Percentiles rank a stretch among this genome's conserved stretches.
Conservation (phyloP, 2,888 invertebrate species). For the Xestia ashworthii region DNA sequence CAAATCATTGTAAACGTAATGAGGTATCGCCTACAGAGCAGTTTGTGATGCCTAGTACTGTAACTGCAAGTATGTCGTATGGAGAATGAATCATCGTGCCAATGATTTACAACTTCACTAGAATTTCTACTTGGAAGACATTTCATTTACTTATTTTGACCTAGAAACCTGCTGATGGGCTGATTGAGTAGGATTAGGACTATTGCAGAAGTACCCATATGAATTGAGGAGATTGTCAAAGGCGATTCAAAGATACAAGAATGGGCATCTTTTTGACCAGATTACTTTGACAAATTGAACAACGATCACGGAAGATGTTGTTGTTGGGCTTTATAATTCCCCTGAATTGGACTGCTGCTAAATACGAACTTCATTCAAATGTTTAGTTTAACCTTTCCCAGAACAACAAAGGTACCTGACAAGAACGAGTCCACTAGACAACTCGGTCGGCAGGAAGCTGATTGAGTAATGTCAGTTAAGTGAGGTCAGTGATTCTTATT, state of each 20-base stretch:
- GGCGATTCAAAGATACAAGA: background rate
- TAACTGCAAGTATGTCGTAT: conserved; percentile 33
- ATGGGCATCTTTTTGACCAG: background rate
- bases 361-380: background rate
- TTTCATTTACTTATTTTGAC: conserved; percentile 55
- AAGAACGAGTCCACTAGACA: conserved; percentile 53
- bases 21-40: conserved; percentile 51
- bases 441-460: conserved; percentile 71
- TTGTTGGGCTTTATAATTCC: no score
- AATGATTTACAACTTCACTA: conserved; percentile 51
- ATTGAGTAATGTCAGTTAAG: conserved; percentile 80
- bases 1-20: conserved; percentile 64
- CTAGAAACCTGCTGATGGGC: conserved; percentile 27
- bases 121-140: conserved; percentile 55
- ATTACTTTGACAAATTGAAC: background rate
- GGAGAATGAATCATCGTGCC: conserved; percentile 50
- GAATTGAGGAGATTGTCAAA: background rate
- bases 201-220: background rate
- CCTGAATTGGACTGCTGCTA: no score
- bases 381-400: conserved; percentile 13
- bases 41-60: conserved; percentile 41
- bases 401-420: conserved; percentile 28
- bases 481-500: conserved; percentile 83
- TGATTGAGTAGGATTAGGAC: background rate
- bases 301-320: background rate